Percentiles rank a stretch among this genome's conserved stretches.
phyloP scores from a whole-genome alignment of 2,888 invertebrate genomes.

The Ctena decussata region DNA sequence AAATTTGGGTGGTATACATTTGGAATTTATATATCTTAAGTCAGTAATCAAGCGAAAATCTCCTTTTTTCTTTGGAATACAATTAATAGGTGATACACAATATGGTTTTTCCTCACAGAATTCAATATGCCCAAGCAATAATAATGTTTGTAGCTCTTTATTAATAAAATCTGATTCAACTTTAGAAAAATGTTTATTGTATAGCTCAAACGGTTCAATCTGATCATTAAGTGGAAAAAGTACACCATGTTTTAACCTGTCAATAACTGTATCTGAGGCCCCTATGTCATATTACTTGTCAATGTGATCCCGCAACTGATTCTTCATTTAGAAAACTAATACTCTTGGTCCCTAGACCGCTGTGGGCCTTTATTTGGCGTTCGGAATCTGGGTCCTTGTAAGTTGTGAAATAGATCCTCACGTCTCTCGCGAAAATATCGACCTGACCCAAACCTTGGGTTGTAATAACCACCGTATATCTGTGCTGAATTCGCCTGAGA shows the following conservation, averaged over 20 bases:
- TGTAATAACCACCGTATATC: too few species aligned
- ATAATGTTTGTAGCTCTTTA: neutral
- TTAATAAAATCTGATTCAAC: slow-evolving; percentile 6
- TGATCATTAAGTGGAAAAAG: neutral
- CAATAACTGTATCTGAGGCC: neutral
- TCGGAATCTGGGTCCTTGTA: too few species aligned
- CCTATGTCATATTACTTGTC: neutral
- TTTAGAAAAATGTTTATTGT: neutral
- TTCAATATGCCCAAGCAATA: neutral
- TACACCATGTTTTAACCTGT: slow-evolving; percentile 17
- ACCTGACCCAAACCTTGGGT: too few species aligned
- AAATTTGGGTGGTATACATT: neutral
- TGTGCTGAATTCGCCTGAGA: too few species aligned
- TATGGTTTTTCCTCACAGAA: neutral
- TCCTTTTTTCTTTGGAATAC: slow-evolving; percentile 31
- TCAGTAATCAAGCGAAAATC: slow-evolving; percentile 17
- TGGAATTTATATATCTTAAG: slow-evolving; percentile 12
- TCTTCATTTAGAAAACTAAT: too few species aligned
- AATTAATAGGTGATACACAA: slow-evolving; percentile 19
- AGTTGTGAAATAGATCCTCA: too few species aligned
- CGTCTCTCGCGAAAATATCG: too few species aligned
- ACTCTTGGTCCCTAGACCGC: too few species aligned
- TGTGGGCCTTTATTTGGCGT: too few species aligned
- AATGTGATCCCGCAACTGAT: too few species aligned
- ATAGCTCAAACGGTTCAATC: too few species aligned